Evolutionary conservation across 2,113 vertebrate genomes (phyloP).

Genomic region (Toxotes jaculatrix): DNA sequence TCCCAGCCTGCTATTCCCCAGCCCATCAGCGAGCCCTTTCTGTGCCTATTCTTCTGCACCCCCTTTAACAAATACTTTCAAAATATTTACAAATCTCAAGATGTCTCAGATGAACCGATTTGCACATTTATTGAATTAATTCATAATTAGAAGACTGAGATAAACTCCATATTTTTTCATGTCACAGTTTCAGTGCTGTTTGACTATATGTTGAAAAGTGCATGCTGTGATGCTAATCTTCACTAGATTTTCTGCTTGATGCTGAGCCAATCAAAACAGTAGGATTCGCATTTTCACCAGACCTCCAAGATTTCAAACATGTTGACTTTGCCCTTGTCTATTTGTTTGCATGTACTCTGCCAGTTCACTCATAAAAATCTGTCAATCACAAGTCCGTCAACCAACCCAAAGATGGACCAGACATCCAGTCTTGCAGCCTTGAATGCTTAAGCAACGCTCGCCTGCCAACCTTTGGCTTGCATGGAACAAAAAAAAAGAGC

Average conservation of each 20-base stretch:
- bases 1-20: conserved; percentile 72
- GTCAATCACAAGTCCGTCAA: conserved; percentile 52
- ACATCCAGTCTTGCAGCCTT: conserved; percentile 7
- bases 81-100: conserved; percentile 74
- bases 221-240: neutral
- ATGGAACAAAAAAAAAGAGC: conserved; percentile 57
- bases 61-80: conserved; percentile 68
- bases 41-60: conserved; percentile 62
- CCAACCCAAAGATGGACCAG: conserved; percentile 24
- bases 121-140: conserved; percentile 62
- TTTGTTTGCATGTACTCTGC: conserved; percentile 49
- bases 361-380: conserved; percentile 42
- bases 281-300: conserved; percentile 26
- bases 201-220: neutral
- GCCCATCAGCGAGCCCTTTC: conserved; percentile 64
- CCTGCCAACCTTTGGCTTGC: conserved; percentile 79
- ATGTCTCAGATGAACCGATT: conserved; percentile 64
- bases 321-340: conserved; percentile 46
- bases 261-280: conserved; percentile 33
- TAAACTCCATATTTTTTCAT: neutral
- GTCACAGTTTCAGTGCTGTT: neutral
- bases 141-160: conserved; percentile 46
- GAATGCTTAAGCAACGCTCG: conserved; percentile 46
- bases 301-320: conserved; percentile 39
- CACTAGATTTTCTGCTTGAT: neutral